A percentile compares a stretch with the other conserved stretches of the same genome.
phyloP scores from a whole-genome alignment of 37 sponge, comb jelly and placozoan genomes.

The Tethya wilhelma region DNA sequence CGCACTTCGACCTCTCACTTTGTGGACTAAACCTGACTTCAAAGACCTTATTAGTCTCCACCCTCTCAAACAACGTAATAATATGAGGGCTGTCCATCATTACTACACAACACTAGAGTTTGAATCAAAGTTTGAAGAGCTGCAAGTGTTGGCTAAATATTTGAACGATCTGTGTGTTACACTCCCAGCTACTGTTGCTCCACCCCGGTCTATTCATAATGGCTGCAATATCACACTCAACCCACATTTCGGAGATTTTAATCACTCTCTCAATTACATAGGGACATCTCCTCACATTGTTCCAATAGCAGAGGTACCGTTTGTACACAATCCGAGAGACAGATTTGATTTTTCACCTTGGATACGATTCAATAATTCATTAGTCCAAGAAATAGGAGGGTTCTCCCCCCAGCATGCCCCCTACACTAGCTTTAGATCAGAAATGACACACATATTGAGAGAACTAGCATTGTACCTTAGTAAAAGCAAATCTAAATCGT shows the following conservation, averaged over 20 bases:
- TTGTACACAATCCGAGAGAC: slow-evolving; percentile 12
- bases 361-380: slow-evolving; percentile 10
- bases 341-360: slow-evolving; percentile 27
- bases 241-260: background rate
- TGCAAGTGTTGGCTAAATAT: slow-evolving; percentile 10
- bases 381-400: background rate
- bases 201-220: slow-evolving; percentile 3
- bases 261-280: background rate
- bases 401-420: slow-evolving; percentile 4
- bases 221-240: slow-evolving; percentile 29
- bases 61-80: slow-evolving; percentile 57
- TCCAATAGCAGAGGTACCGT: background rate
- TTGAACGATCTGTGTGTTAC: slow-evolving; percentile 17
- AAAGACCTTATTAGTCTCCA: slow-evolving; percentile 42
- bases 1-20: slow-evolving; percentile 28
- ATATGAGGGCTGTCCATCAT: slow-evolving; percentile 58
- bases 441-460: slow-evolving; percentile 11
- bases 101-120: slow-evolving; percentile 42
- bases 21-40: slow-evolving; percentile 45
- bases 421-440: background rate
- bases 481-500: background rate
- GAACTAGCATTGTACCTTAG: background rate
- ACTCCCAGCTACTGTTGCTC: slow-evolving; percentile 15
- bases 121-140: slow-evolving; percentile 5
- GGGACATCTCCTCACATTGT: background rate